These are phyloP conservation scores for Poeciliopsis turneri DNA, from an alignment of 2,797 vertebrate species.

Conservation along the genomic window DNA sequence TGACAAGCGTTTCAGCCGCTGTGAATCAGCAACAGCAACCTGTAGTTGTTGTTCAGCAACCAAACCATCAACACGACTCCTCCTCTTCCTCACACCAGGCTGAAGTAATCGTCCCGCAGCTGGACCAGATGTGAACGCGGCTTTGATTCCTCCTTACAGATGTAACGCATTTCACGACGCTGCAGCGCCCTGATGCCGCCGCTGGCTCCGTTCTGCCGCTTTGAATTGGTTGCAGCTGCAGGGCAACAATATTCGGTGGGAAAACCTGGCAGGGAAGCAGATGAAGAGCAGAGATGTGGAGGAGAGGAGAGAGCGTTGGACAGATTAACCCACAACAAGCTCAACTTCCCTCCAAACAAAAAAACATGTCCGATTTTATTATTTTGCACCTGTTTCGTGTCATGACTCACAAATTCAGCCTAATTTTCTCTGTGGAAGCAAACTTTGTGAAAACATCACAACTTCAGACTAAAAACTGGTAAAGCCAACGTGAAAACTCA, in stretches of 20 bases:
- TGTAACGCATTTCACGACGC: constrained; percentile 60
- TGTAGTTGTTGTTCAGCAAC: constrained; percentile 68
- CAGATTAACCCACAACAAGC: constrained; percentile 43
- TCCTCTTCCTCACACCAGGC: constrained; percentile 44
- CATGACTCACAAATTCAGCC: neutral
- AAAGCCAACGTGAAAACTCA: neutral
- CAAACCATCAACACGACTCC: constrained; percentile 38
- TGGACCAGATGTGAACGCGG: constrained; percentile 70
- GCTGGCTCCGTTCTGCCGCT: constrained; percentile 59
- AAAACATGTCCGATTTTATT: constrained; percentile 21
- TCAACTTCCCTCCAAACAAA: constrained; percentile 30
- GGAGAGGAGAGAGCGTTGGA: constrained; percentile 48
- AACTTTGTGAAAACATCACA: neutral
- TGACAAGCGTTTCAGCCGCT: constrained; percentile 28
- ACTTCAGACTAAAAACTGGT: neutral
- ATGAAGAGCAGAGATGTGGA: constrained; percentile 51
- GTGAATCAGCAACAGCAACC: constrained; percentile 37
- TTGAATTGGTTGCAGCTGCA: constrained; percentile 76
- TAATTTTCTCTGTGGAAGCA: constrained; percentile 7
- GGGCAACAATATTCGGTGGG: constrained; percentile 53
- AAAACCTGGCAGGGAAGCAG: constrained; percentile 45
- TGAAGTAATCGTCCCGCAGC: constrained; percentile 45
- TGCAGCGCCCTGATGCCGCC: constrained; percentile 57
- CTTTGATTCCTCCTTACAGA: constrained; percentile 74
- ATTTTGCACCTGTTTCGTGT: constrained; percentile 30